Base-by-base conservation (phyloP, 2,888 invertebrate genomes). In the Ectemnius cavifrons region DNA sequence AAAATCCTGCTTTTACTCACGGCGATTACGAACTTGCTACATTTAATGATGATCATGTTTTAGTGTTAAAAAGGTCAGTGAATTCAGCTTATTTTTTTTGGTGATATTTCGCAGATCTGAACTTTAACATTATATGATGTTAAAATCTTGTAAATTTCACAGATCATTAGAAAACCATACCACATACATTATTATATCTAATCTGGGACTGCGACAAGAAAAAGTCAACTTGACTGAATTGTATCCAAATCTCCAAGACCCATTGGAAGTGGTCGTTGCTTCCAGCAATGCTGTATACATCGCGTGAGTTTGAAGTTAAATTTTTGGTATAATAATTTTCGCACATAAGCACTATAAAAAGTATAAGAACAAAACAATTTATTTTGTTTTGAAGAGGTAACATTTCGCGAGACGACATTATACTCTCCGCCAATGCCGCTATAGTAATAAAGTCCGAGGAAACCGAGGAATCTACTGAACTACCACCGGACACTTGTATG, bases 31-130 rank as follows among this genome's bases (percentile, higher is more conserved):
- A 85, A 47, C 63, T 89, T n/a, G 69, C 71, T 56, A 73, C 76
- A 28, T 49, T 85, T 2, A 88, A 89, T 71, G 67, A 85, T 49
- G 77, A 85, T 58, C 73, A 65, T 1, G 71, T 89, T 18, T 75
- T 89, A 16, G 66, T 87, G 20, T 63, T 88, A 11, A 86, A 78
- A 78, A 86, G 89, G 89, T 88, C 14, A 16, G 62, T 74, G 27
- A 0, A 11, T 11, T 16, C 46, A 23, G n/a, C 2, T 16, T 14
- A 5, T 56, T 14, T 47, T 16, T 3, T 14, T 47, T 16, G 2
- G 49, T 61, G 46, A 6, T n/a, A 14, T 57, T 57, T 23, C 3
- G 23, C 23, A 3, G 23, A 3, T 3, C 3, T 57, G 18, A 57
- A 57, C 3, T 27, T 6, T 23, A 23, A 23, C 3, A 23, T 23